Conservation (phyloP, 2,797 vertebrate genomes). For the Falco cherrug region DNA sequence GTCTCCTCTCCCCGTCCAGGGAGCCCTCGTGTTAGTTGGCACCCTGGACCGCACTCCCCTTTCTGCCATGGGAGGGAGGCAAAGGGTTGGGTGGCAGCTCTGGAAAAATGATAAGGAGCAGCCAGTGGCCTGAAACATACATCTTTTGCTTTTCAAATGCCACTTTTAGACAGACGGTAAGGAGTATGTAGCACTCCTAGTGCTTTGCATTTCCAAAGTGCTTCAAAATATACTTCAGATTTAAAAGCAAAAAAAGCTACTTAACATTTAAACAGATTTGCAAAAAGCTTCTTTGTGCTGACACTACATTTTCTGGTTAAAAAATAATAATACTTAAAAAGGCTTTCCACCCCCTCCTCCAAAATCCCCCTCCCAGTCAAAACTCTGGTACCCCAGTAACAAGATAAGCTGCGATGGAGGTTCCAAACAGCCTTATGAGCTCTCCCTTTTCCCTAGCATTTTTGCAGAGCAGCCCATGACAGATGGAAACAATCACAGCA, state of each 20-base stretch:
- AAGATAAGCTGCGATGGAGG: not conserved
- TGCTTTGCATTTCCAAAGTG: conserved; percentile 64
- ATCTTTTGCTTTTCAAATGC: conserved; percentile 46
- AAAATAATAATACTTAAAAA: conserved; percentile 1
- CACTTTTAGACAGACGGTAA: conserved; percentile 31
- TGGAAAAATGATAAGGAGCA: not conserved
- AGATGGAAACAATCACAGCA: not conserved
- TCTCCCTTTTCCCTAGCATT: not conserved
- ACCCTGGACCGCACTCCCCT: not conserved
- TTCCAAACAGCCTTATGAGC: rapidly evolving
- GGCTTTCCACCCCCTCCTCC: not conserved
- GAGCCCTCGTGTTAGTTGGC: not conserved
- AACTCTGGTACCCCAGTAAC: not conserved
- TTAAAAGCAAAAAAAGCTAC: conserved; percentile 45
- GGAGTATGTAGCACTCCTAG: conserved; percentile 49
- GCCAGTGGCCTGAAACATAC: not conserved
- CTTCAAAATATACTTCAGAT: conserved; percentile 63
- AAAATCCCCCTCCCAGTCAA: not conserved
- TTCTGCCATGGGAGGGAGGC: not conserved
- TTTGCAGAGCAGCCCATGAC: not conserved
- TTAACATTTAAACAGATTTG: conserved; percentile 56
- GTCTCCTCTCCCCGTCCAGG: not conserved
- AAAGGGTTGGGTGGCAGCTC: conserved; percentile 23
- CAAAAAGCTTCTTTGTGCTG: conserved; percentile 58
- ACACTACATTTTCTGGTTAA: conserved; percentile 32